These are phyloP conservation scores for Hiodon tergisus DNA, from an alignment of 2,113 vertebrate species.

Conservation along the genomic window DNA sequence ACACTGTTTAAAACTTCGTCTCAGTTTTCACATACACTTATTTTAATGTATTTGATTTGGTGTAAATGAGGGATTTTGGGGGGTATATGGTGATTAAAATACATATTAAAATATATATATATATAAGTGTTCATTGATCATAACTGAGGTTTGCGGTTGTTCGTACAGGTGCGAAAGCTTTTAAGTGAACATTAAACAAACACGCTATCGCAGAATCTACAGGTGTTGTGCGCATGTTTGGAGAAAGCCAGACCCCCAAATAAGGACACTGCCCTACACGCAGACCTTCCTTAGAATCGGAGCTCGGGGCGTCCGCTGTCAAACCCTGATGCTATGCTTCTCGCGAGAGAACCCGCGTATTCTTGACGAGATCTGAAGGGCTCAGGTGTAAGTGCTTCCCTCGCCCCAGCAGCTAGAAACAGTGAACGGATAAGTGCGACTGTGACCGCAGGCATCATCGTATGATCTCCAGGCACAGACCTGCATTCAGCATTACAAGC, in stretches of 20 bases:
- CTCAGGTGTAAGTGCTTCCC: slow-evolving; percentile 94
- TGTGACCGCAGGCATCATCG: slow-evolving; percentile 76
- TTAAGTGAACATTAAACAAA: not conserved
- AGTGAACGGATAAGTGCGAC: slow-evolving; percentile 77
- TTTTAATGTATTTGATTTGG: too few species aligned
- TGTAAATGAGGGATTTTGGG: too few species aligned
- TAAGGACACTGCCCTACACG: slow-evolving; percentile 6
- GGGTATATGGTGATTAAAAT: too few species aligned
- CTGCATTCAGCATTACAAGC: slow-evolving; percentile 48
- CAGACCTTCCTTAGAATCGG: too few species aligned
- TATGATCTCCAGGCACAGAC: slow-evolving; percentile 63
- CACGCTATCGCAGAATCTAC: not conserved
- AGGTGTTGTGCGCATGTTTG: not conserved
- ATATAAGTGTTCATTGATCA: too few species aligned
- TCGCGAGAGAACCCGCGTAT: slow-evolving; percentile 83
- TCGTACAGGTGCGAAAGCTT: too few species aligned
- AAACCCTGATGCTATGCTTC: slow-evolving; percentile 64
- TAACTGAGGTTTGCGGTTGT: too few species aligned
- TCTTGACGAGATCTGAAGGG: slow-evolving; percentile 86
- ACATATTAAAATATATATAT: too few species aligned
- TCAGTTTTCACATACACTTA: too few species aligned
- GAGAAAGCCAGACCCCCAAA: not conserved
- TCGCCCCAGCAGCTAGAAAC: slow-evolving; percentile 79
- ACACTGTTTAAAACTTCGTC: too few species aligned
- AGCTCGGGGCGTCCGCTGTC: slow-evolving; percentile 45